Conservation (phyloP, 2,888 invertebrate species). For the Acronicta leporina region DNA sequence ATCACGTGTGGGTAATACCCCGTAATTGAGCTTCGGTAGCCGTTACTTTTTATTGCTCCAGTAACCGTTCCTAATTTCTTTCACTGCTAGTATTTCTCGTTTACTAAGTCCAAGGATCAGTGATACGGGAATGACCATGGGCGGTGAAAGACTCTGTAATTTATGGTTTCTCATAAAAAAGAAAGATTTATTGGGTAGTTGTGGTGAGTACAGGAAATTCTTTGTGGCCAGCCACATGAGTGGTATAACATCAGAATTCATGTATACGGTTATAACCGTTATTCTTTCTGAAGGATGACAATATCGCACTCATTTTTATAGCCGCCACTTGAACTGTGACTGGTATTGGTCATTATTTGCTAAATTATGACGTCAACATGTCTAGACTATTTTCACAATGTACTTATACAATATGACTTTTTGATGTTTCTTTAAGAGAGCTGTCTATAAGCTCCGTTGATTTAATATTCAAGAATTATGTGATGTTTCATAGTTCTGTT, state of each 20-base stretch:
- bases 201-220: slow-evolving; percentile 33
- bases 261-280: slow-evolving; percentile 54
- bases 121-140: slow-evolving; percentile 46
- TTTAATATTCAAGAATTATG: too few relatives aligned
- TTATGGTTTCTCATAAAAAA: slow-evolving; percentile 59
- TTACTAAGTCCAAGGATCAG: slow-evolving; percentile 48
- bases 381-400: not conserved
- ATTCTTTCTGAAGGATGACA: slow-evolving; percentile 50
- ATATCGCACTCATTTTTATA: slow-evolving; percentile 42
- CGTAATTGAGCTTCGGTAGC: slow-evolving; percentile 65
- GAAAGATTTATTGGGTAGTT: slow-evolving; percentile 49
- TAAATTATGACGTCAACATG: slow-evolving; percentile 29
- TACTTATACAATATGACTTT: slow-evolving; percentile 11
- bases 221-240: slow-evolving; percentile 46
- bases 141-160: slow-evolving; percentile 47
- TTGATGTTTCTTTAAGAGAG: not conserved
- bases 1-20: slow-evolving; percentile 63
- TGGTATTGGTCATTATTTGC: slow-evolving; percentile 29
- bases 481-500: too few relatives aligned
- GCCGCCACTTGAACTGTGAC: slow-evolving; percentile 36
- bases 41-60: slow-evolving; percentile 71
- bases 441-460: not conserved
- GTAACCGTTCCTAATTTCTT: slow-evolving; percentile 62
- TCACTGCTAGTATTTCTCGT: slow-evolving; percentile 50
- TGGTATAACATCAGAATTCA: slow-evolving; percentile 57